Percentiles rank a stretch among this genome's conserved stretches.
These are phyloP conservation scores for Rhopilema esculentum DNA, from an alignment of 30 jellyfish, hydroid and myxozoan species.

Conservation along the genomic window DNA sequence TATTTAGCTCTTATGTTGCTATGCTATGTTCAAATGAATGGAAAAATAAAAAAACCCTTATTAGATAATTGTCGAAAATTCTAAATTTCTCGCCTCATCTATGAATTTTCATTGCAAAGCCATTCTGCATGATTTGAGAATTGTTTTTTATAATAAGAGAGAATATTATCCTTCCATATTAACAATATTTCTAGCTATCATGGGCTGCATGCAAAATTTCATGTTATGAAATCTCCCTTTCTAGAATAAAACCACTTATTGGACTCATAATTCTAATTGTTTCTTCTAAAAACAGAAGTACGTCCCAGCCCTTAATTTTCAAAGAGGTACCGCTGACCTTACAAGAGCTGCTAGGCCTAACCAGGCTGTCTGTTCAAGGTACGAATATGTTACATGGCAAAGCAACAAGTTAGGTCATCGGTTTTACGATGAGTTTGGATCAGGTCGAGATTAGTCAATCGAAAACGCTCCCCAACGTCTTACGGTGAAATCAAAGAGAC, in stretches of 20 bases:
- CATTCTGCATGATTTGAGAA: too few relatives aligned
- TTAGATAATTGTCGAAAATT: too few relatives aligned
- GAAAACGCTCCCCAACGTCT: constrained; percentile 56
- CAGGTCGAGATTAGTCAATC: constrained; percentile 51
- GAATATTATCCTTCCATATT: too few relatives aligned
- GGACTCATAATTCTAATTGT: neutral
- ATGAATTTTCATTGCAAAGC: too few relatives aligned
- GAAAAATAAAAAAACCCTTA: too few relatives aligned
- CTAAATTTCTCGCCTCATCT: too few relatives aligned
- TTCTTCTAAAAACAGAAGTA: neutral
- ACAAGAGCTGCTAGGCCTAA: neutral
- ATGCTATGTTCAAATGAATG: too few relatives aligned
- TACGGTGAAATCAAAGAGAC: constrained; percentile 72
- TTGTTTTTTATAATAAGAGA: too few relatives aligned
- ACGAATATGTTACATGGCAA: neutral
- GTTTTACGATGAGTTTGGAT: constrained; percentile 24
- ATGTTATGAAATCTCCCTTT: too few relatives aligned
- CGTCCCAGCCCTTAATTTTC: neutral
- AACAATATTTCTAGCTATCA: too few relatives aligned
- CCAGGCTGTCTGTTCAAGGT: neutral
- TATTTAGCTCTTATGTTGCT: too few relatives aligned
- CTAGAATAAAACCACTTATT: neutral
- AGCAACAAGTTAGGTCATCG: neutral
- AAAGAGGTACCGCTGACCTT: neutral
- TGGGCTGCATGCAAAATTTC: too few relatives aligned